Percentiles rank a stretch among this genome's conserved stretches.
Conservation (phyloP, 2,113 vertebrate species). For the Gallinago media region DNA sequence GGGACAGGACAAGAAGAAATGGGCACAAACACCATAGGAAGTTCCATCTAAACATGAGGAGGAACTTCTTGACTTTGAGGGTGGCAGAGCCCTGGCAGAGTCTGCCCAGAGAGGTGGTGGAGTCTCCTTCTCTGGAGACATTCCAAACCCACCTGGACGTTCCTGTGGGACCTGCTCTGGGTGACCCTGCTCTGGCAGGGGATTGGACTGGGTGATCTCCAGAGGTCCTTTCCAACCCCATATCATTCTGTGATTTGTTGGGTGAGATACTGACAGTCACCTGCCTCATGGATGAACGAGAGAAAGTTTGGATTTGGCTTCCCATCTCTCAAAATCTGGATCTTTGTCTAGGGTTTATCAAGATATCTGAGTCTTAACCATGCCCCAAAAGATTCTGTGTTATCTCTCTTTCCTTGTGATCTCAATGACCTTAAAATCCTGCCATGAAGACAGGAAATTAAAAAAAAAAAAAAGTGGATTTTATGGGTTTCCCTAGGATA, state of each 20-base stretch:
- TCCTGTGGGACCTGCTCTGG: too few species aligned
- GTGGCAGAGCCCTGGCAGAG: too few species aligned
- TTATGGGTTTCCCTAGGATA: not conserved
- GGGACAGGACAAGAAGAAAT: too few species aligned
- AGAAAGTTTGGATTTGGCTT: not conserved
- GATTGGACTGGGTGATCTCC: not conserved
- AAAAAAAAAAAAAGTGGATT: not conserved
- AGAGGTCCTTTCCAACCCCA: not conserved
- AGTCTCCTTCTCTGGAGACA: too few species aligned
- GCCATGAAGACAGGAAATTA: not conserved
- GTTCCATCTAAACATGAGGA: too few species aligned
- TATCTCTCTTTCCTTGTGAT: not conserved
- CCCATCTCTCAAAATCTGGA: not conserved
- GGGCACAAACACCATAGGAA: too few species aligned
- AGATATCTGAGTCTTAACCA: not conserved
- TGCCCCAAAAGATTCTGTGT: not conserved
- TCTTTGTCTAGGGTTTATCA: not conserved
- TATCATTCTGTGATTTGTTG: not conserved
- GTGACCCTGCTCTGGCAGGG: too few species aligned
- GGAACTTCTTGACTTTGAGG: too few species aligned
- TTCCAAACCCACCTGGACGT: too few species aligned
- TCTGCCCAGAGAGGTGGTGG: too few species aligned
- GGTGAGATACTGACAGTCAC: not conserved
- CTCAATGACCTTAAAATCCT: not conserved
- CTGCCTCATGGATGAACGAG: not conserved